Base-by-base conservation (phyloP, 2,797 vertebrate genomes). In the Chelmon rostratus region DNA sequence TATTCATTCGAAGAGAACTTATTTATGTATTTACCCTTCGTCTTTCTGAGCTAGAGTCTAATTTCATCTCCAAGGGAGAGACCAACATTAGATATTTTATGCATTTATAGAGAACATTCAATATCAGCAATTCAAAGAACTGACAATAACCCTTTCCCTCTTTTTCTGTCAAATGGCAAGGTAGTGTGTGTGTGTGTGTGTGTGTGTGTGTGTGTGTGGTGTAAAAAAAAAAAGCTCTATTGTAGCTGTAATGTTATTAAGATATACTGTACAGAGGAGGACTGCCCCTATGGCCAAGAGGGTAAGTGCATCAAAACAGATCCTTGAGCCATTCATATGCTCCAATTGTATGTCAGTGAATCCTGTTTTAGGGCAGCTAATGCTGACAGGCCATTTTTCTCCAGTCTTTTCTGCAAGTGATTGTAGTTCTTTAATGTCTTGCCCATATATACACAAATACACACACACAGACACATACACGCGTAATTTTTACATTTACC, bases 401-500 rank as follows among this genome's bases (percentile, higher is more conserved):
- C 28, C 35, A 49, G 9, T 52, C 25, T 35, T 69, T 72, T 58
- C 8, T 68, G 58, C 68, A 35, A 10, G 50, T 33, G 19, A 58
- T 28, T 47, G 42, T 67, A 49, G 31, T 64, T 58, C 57, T 65
- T 35, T 59, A 64, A 42, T 33, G 9, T 73, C 37, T 18, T 52
- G 19, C 42, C n/a, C 15, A 47, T 16, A n/a, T 1, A 23, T 9
- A 68, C 3, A 37, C 8, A 35, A 7, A 74, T 11, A 53, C 16
- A 68, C 5, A 50, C 11, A 47, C 3, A 54, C 10, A 49, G 2
- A n/a, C 1, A 35, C 11, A 70, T 19, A 59, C 6, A n/a, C 8
- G 18, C 0, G 5, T 1, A 0, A 23, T 56, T 8, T 25, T 19
- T 19, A 21, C 3, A 37, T 63, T 82, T 95, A 99, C 98, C 96